These are phyloP conservation scores for Toxotes jaculatrix DNA, from an alignment of 2,113 vertebrate genomes.

Conservation along the genomic window DNA sequence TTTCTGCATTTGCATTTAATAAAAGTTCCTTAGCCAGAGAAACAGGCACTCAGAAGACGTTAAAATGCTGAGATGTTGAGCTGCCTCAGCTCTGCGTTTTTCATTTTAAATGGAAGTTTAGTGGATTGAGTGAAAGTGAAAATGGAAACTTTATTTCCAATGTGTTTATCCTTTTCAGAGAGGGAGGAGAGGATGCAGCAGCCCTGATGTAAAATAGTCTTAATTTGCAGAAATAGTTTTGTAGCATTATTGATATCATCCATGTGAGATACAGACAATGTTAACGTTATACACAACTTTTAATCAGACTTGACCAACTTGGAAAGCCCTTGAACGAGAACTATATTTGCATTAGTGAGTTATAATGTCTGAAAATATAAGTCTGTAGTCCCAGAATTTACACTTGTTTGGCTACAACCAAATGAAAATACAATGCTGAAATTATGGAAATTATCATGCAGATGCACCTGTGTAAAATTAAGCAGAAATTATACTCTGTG, in stretches of 20 bases:
- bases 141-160: not conserved
- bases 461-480: too few relatives aligned
- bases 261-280: not conserved
- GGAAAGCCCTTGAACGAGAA: too few relatives aligned
- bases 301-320: too few relatives aligned
- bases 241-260: not conserved
- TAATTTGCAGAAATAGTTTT: not conserved
- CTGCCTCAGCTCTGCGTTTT: too few relatives aligned
- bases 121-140: not conserved
- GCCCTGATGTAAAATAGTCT: not conserved
- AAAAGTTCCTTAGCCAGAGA: not conserved
- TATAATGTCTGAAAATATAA: too few relatives aligned
- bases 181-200: not conserved
- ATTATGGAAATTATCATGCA: too few relatives aligned
- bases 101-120: not conserved
- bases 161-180: not conserved
- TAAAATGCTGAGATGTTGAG: not conserved
- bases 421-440: too few relatives aligned
- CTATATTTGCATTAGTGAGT: too few relatives aligned
- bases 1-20: conserved; percentile 14
- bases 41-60: not conserved
- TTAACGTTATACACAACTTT: too few relatives aligned
- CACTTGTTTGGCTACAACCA: too few relatives aligned
- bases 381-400: too few relatives aligned
- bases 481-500: not conserved